A percentile compares a stretch with the other conserved stretches of the same genome.
Evolutionary conservation across 2,113 vertebrate species (phyloP).

Genomic region (Gallinago paraguaiae): DNA sequence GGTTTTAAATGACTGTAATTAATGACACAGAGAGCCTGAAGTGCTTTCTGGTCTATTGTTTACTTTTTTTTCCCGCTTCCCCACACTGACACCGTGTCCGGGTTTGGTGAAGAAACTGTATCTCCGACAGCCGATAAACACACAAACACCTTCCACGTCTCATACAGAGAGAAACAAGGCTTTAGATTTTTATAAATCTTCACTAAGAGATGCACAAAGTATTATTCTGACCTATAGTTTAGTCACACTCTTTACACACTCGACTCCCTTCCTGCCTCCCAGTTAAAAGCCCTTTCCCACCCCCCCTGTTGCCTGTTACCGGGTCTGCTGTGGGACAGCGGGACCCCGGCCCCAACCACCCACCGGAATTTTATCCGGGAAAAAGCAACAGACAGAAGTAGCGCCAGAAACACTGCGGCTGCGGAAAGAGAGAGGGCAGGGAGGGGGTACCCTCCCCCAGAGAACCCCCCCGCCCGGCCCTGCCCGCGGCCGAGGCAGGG

Average conservation of each 20-base stretch:
- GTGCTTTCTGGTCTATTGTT: background rate
- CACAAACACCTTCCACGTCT: background rate
- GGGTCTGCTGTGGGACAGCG: background rate
- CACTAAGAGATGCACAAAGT: background rate
- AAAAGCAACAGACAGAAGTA: background rate
- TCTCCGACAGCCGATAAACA: background rate
- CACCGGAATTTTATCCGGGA: background rate
- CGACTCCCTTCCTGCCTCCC: background rate
- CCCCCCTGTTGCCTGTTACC: background rate
- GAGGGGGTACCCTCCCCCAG: background rate
- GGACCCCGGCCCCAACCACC: background rate
- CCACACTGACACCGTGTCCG: background rate
- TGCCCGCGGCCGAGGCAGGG: too few relatives aligned
- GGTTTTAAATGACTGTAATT: constrained; percentile 37
- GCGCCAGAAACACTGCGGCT: background rate
- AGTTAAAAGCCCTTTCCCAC: background rate
- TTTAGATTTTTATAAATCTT: background rate
- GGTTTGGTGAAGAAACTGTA: background rate
- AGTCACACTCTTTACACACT: background rate
- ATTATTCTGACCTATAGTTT: background rate
- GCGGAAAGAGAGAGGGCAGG: background rate
- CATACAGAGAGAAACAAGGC: background rate
- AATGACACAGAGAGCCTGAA: constrained; percentile 4
- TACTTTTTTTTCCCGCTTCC: background rate
- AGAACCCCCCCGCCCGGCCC: background rate